These are phyloP conservation scores for Merodon equestris DNA, from an alignment of 2,888 invertebrate genomes.

Conservation along the genomic window DNA sequence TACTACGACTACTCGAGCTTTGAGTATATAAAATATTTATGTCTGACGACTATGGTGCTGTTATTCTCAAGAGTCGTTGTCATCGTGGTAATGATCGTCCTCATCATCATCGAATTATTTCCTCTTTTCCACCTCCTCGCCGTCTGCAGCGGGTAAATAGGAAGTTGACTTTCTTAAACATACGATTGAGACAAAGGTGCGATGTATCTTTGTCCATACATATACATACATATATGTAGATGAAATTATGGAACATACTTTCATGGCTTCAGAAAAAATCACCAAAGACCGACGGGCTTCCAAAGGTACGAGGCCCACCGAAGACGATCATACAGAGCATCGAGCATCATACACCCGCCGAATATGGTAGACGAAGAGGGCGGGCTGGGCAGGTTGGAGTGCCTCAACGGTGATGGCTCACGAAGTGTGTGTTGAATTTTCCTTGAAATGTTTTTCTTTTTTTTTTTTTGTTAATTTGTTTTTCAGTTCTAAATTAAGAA, in stretches of 20 bases:
- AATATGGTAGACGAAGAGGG: background rate
- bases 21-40: constrained; percentile 16
- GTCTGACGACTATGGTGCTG: constrained; percentile 37
- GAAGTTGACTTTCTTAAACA: constrained; percentile 36
- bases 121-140: background rate
- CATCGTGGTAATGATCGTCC: constrained; percentile 23
- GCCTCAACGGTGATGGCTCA: constrained; percentile 4
- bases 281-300: background rate
- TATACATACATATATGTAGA: background rate
- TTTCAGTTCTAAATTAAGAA: constrained; percentile 63
- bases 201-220: background rate
- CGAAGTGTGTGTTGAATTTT: constrained; percentile 42
- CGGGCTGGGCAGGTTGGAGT: background rate
- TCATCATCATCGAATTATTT: constrained; percentile 34
- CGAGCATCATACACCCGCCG: too few relatives aligned
- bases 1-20: constrained; percentile 3
- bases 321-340: background rate
- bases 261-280: constrained; percentile 1
- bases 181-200: constrained; percentile 1
- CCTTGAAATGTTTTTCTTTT: constrained; percentile 39
- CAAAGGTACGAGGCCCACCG: constrained; percentile 6
- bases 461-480: constrained; percentile 23
- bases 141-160: constrained; percentile 41
- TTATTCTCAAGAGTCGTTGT: constrained; percentile 20
- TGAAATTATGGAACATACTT: constrained; percentile 37